A percentile compares a stretch with the other conserved stretches of the same genome.
Evolutionary conservation across 2,888 invertebrate genomes (phyloP).

Genomic region (Zhuqinia jingwanae): DNA sequence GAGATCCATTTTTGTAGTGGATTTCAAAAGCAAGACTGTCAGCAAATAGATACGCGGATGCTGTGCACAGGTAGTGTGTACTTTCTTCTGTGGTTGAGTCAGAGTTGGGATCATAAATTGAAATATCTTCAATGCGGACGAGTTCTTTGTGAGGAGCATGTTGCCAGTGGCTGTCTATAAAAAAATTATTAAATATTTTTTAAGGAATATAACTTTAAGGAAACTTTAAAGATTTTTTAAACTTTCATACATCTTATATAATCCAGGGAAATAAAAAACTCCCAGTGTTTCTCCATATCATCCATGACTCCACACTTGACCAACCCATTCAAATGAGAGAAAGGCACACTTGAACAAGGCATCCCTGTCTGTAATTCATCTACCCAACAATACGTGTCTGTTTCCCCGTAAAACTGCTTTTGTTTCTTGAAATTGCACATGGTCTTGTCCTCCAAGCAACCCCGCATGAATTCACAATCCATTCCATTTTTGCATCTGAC

Average conservation of each 20-base stretch:
- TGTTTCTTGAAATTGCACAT: slow-evolving; percentile 59
- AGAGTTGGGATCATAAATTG: too few species aligned
- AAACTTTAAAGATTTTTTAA: neutral
- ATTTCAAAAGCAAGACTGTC: too few species aligned
- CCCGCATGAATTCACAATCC: slow-evolving; percentile 51
- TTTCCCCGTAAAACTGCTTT: slow-evolving; percentile 49
- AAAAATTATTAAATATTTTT: too few species aligned
- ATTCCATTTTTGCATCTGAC: slow-evolving; percentile 54
- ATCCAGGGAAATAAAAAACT: slow-evolving; percentile 30
- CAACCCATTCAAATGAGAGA: slow-evolving; percentile 28
- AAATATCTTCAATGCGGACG: too few species aligned
- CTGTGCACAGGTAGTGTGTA: too few species aligned
- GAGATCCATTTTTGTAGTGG: too few species aligned
- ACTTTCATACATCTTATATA: neutral
- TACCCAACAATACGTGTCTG: slow-evolving; percentile 21
- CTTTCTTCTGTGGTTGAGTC: too few species aligned
- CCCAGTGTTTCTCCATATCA: slow-evolving; percentile 24
- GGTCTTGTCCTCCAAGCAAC: slow-evolving; percentile 39
- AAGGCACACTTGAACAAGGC: slow-evolving; percentile 3
- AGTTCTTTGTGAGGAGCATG: too few species aligned
- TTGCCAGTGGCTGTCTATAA: too few species aligned
- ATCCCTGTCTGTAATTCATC: neutral
- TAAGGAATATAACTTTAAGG: neutral
- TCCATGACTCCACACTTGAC: neutral
- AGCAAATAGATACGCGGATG: too few species aligned